phyloP scores from a whole-genome alignment of 1,140 invertebrate genomes.

The Elysia chlorotica region DNA sequence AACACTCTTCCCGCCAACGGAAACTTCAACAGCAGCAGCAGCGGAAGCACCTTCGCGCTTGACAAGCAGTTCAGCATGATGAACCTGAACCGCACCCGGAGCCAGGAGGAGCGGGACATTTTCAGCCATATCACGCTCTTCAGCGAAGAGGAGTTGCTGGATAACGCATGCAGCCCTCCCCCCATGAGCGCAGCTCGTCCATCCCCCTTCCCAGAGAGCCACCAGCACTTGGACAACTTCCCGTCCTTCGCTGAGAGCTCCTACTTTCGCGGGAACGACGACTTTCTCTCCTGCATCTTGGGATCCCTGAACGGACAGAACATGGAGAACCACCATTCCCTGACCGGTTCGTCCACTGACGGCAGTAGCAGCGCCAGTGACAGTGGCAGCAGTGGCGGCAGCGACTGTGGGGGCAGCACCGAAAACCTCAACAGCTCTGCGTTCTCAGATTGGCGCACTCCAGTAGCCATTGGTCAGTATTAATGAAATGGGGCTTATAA shows the following conservation, averaged over 20 bases:
- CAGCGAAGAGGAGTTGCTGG: constrained; percentile 1
- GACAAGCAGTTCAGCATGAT: not conserved
- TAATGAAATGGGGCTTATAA: not conserved
- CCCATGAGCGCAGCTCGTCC: too few species aligned
- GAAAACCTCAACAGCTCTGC: not conserved
- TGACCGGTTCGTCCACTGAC: constrained; percentile 2
- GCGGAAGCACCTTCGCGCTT: not conserved
- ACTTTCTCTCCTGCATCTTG: not conserved
- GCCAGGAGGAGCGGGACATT: constrained; percentile 10
- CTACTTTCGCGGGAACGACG: not conserved
- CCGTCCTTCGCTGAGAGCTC: not conserved
- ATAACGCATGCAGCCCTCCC: constrained; percentile 1
- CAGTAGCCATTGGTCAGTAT: constrained; percentile 9
- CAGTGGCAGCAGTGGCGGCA: constrained; percentile 6
- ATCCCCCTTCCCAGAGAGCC: not conserved
- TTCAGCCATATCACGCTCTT: constrained; percentile 19
- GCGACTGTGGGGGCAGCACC: constrained; percentile 17
- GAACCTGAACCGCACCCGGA: not conserved
- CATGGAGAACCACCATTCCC: constrained; percentile 12
- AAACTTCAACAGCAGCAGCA: not conserved
- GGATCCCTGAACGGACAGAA: too few species aligned
- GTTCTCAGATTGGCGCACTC: constrained; percentile 6
- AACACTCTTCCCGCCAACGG: not conserved
- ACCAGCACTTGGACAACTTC: constrained; percentile 9
- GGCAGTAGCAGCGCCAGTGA: constrained; percentile 8